Conservation (phyloP, 2,888 invertebrate genomes). For the Macropis europaea region DNA sequence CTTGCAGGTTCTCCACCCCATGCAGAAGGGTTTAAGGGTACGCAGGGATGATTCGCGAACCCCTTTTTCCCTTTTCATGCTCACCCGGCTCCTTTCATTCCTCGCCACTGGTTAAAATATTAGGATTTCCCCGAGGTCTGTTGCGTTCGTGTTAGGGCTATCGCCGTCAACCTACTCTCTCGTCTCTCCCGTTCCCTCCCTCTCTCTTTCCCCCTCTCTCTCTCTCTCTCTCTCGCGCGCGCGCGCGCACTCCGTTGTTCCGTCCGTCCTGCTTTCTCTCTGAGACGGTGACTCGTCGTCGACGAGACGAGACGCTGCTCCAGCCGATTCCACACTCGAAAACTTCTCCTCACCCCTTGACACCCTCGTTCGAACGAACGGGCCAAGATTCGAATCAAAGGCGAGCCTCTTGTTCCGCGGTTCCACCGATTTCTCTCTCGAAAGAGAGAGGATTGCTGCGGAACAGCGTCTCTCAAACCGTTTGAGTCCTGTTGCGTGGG, state of each 20-base stretch:
- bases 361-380: constrained; percentile 16
- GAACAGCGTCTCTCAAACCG: too few species aligned
- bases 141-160: constrained; percentile 32
- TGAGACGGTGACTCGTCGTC: constrained; percentile 23
- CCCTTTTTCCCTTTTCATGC: constrained; percentile 70
- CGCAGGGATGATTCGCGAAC: constrained; percentile 58
- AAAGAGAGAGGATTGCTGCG: background rate
- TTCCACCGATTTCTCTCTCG: background rate
- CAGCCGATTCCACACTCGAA: constrained; percentile 27
- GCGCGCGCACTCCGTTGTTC: background rate
- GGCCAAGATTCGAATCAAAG: constrained; percentile 32
- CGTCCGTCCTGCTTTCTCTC: background rate
- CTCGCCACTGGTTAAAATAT: constrained; percentile 71
- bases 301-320: constrained; percentile 32
- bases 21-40: constrained; percentile 52
- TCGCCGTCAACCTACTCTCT: constrained; percentile 15
- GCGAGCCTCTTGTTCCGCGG: background rate
- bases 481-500: too few species aligned
- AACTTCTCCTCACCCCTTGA: constrained; percentile 11
- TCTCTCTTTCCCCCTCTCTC: background rate
- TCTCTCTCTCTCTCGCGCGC: background rate
- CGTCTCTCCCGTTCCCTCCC: constrained; percentile 23
- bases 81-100: constrained; percentile 67
- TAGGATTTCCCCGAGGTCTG: constrained; percentile 68
- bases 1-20: constrained; percentile 34